Evolutionary conservation across 2,888 invertebrate species (phyloP), one percentile per base, ranked within the genome.

Genomic region (Cheilosia soror): DNA sequence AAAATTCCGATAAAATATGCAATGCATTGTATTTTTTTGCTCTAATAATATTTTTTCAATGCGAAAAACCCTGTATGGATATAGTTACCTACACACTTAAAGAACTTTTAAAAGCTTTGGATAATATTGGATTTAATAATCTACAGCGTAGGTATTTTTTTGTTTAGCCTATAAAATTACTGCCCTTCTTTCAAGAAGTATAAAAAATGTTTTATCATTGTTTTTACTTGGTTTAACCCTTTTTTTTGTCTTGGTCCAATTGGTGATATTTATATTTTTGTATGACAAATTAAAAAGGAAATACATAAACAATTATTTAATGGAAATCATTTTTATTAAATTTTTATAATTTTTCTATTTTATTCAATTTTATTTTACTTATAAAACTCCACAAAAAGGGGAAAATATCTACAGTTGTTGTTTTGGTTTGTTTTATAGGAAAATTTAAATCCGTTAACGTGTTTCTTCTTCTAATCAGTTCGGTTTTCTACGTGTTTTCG

Each of bases 391-490:
- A 44, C 57, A 47, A 58, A 69, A 57, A 33, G 31, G 47, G 31
- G 33, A 44, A 68, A 31, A 33, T 55, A 53, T 68, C 42, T 31
- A 42, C 15, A 68, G 29, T 31, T 57, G n/a, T 31, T 57, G 7
- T 47, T 47, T 20, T 44, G 9, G 37, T 60, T n/a, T 29, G 15
- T 29, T 60, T 51, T 53, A 15, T 15, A 47, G 9, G 11, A 11
- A 20, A 47, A 47, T 7, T 62, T 62, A 72, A 72, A 63, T 73
- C 73, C 55, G 63, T 63, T 20, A 63, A 63, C 44, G 37, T 47
- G 44, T 63, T 13, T 55, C 63, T 63, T 44, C 53, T 55, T 55
- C 63, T 55, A 63, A 63, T 73, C 73, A 73, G 73, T 73, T 73
- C 73, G 37, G 33, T 44, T 73, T 60, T 37, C 6, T 53, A 11